These are phyloP conservation scores for Diarsia brunnea DNA, from an alignment of 2,888 invertebrate genomes.

Conservation along the genomic window DNA sequence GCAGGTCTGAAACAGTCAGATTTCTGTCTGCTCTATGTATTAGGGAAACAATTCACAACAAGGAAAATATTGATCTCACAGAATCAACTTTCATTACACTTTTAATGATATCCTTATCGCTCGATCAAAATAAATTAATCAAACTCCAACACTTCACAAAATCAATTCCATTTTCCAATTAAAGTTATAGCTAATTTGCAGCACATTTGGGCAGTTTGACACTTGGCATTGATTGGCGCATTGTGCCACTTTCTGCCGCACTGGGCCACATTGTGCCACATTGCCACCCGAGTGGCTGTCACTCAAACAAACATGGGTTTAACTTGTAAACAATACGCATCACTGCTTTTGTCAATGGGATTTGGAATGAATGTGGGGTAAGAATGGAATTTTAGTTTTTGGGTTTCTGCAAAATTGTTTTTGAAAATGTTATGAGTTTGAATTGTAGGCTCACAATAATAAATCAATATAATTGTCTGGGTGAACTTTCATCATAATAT, in stretches of 20 bases:
- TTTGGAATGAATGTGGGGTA: conserved; percentile 38
- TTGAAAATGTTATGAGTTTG: background rate
- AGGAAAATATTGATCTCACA: background rate
- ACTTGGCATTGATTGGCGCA: conserved; percentile 75
- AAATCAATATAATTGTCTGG: too few relatives aligned
- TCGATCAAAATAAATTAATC: conserved; percentile 10
- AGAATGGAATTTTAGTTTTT: conserved; percentile 37
- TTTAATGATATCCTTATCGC: background rate
- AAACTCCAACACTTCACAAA: conserved; percentile 16
- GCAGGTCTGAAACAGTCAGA: background rate
- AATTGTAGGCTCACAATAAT: background rate
- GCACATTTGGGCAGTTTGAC: conserved; percentile 56
- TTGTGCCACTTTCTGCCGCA: conserved; percentile 75
- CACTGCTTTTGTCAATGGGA: conserved; percentile 74
- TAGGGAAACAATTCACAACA: background rate
- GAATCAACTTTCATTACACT: background rate
- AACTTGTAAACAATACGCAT: conserved; percentile 83
- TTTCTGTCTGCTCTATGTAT: background rate
- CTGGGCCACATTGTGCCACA: conserved; percentile 74
- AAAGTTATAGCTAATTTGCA: conserved; percentile 56
- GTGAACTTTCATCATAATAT: background rate
- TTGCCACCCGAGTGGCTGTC: conserved; percentile 80
- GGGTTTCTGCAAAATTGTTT: background rate
- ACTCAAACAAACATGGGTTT: conserved; percentile 84
- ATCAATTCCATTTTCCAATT: conserved; percentile 47